Conservation (phyloP, 2,888 invertebrate genomes). For the Eilema sororculum region DNA sequence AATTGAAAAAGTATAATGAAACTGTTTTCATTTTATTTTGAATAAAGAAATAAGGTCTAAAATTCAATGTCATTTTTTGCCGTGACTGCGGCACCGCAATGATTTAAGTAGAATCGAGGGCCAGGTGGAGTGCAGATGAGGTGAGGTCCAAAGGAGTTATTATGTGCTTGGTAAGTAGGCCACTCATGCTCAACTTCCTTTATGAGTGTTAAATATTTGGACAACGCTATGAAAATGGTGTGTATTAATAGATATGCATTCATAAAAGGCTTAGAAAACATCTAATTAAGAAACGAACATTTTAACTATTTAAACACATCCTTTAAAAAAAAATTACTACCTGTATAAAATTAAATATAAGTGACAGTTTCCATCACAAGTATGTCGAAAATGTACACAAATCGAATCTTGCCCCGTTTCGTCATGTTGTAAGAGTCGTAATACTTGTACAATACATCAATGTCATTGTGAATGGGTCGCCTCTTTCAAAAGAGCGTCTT, state of each 20-base stretch:
- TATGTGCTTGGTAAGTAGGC: too few species aligned
- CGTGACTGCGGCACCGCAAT: too few species aligned
- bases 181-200: too few species aligned
- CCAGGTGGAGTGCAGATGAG: not conserved
- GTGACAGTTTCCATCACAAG: conserved; percentile 19
- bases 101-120: too few species aligned
- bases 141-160: not conserved
- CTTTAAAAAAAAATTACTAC: not conserved
- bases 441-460: conserved; percentile 66
- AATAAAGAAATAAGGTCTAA: too few species aligned
- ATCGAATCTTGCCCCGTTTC: conserved; percentile 33
- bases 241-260: not conserved
- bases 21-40: too few species aligned
- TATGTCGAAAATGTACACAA: conserved; percentile 37
- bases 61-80: too few species aligned
- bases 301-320: conserved; percentile 3
- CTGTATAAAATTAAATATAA: conserved; percentile 21
- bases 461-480: conserved; percentile 59
- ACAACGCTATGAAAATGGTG: not conserved
- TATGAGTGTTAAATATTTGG: too few species aligned
- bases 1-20: too few species aligned
- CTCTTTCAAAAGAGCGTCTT: conserved; percentile 59
- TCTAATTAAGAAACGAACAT: conserved; percentile 16
- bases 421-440: conserved; percentile 47
- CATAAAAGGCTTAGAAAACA: conserved; percentile 12